Base-by-base conservation (phyloP, 2,797 vertebrate genomes). In the Aplochiton taeniatus region DNA sequence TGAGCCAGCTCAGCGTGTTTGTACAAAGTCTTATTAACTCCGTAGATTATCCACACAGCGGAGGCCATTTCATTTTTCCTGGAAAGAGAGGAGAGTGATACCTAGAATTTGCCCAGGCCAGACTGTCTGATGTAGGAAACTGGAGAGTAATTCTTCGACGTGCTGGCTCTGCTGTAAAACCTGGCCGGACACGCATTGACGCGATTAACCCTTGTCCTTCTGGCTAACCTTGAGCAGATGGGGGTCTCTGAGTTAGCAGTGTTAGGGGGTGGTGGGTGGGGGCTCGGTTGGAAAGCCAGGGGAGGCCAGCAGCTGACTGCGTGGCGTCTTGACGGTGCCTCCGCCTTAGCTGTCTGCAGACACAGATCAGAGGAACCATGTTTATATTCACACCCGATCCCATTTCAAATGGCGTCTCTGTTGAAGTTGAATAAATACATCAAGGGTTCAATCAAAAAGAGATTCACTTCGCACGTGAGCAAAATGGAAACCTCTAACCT, bases 371-470 rank as follows among this genome's bases (percentile, higher is more conserved):
- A 85, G 50, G 78, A 61, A 75, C 80, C 67, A 79, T 84, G 85
- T 90, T 86, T 89, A 80, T 79, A 80, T 87, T 87, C 78, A 68
- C 82, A 77, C 79, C 8, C 4, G 83, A 84, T 90, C 86, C 31
- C 72, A 42, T 89, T 87, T 81, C 85, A 81, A 83, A 85, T 72
- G 83, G 81, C 81, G 86, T 75, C 77, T 78, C 68, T 13, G 44
- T 76, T 49, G 42, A 72, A 84, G 71, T 76, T 77, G 72, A 85
- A 78, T 69, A 82, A 87, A 88, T 77, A 82, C 70, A 70, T 73
- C 41, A 4, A 68, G 72, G 58, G 74, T 82, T 85, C 76, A 73
- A 75, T 73, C 10, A 50, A 41, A 57, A 9, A 8, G 10, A 18
- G 13, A 13, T 41, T 48, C 55, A 1, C 17, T 43, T 58, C 52